These are phyloP conservation scores for Poecilia latipinna DNA, from an alignment of 2,113 vertebrate species.

Conservation along the genomic window DNA sequence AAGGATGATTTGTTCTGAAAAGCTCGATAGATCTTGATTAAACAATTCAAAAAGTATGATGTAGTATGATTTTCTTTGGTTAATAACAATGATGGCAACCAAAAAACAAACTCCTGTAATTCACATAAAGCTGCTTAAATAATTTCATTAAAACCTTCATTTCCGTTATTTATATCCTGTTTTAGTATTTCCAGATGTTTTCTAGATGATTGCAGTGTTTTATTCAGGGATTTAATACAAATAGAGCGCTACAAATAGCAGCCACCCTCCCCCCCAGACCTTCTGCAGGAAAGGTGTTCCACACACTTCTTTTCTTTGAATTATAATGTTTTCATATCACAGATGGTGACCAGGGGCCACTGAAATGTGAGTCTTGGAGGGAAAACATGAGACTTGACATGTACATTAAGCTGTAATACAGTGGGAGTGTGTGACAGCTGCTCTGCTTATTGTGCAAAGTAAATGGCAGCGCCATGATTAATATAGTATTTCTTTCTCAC, in stretches of 20 bases:
- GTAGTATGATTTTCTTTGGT: too few relatives aligned
- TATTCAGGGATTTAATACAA: neutral
- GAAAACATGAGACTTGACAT: constrained; percentile 42
- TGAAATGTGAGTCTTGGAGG: constrained; percentile 35
- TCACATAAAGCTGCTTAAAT: neutral
- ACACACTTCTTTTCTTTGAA: neutral
- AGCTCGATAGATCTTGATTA: neutral
- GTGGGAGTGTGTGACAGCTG: constrained; percentile 26
- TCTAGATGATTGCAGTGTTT: neutral
- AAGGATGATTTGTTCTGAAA: neutral
- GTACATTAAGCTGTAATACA: constrained; percentile 23
- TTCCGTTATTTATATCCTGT: neutral
- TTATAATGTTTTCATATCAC: constrained; percentile 23
- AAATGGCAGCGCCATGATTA: neutral
- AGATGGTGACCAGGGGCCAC: constrained; percentile 28
- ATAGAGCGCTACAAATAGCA: neutral
- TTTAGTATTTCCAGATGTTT: neutral
- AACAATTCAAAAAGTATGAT: neutral
- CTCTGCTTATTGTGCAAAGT: constrained; percentile 17
- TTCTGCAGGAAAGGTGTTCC: constrained; percentile 1
- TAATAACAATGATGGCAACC: too few relatives aligned
- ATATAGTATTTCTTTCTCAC: neutral
- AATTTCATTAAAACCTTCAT: neutral
- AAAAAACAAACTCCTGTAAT: neutral
- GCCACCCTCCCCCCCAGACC: neutral